Evolutionary conservation across 2,113 vertebrate species (phyloP).

Genomic region (Argyrosomus japonicus): DNA sequence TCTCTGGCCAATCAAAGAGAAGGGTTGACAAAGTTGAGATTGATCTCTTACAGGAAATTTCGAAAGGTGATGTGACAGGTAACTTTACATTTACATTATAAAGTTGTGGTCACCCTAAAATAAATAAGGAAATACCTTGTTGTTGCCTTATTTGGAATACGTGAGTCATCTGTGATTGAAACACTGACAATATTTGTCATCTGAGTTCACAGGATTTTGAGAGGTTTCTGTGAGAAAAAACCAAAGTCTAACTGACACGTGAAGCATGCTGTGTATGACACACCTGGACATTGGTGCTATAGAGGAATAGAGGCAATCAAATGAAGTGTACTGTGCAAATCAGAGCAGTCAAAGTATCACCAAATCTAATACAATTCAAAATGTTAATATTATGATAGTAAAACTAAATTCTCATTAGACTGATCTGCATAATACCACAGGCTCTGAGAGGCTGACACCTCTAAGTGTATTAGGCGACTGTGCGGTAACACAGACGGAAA

Average conservation of each 20-base stretch:
- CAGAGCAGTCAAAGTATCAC: not conserved
- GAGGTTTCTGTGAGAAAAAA: not conserved
- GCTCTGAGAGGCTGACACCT: conserved; percentile 16
- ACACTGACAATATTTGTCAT: too few species aligned
- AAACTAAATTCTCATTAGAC: not conserved
- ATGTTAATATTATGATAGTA: not conserved
- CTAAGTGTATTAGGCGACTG: conserved; percentile 17
- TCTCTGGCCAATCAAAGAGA: conserved; percentile 50
- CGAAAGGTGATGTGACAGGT: not conserved
- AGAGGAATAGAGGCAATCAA: not conserved
- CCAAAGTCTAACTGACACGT: conserved; percentile 10
- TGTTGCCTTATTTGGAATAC: not conserved
- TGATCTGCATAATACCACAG: conserved; percentile 9
- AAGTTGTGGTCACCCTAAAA: not conserved
- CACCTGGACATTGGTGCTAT: conserved; percentile 53
- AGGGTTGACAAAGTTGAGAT: accelerated
- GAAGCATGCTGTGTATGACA: conserved; percentile 1
- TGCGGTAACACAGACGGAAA: conserved; percentile 24
- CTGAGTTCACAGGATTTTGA: not conserved
- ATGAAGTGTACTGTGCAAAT: not conserved
- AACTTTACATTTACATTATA: not conserved
- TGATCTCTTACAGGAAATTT: not conserved
- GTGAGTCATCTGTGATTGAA: not conserved
- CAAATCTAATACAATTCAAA: not conserved
- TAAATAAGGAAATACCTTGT: not conserved